Percentiles rank a stretch among this genome's conserved stretches.
Conservation (phyloP, 2,113 vertebrate species). For the Phodopus roborovskii region DNA sequence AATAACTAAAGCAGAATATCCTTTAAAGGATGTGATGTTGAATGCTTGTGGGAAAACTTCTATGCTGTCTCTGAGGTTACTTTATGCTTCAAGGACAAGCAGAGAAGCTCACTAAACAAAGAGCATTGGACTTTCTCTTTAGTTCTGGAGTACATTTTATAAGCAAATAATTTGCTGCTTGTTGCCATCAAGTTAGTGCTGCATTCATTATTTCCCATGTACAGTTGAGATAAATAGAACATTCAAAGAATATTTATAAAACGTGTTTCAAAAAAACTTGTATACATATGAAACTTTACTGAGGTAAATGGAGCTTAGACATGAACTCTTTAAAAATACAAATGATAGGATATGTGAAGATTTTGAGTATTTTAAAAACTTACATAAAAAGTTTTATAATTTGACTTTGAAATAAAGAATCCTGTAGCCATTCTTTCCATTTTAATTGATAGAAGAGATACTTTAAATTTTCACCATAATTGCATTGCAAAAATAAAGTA, state of each 20-base stretch:
- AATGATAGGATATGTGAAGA: not conserved
- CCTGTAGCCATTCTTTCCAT: slow-evolving; percentile 15
- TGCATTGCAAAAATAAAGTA: not conserved
- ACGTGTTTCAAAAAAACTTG: slow-evolving; percentile 51
- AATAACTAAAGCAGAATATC: not conserved
- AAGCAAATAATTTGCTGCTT: slow-evolving; percentile 32
- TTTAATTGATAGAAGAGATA: not conserved
- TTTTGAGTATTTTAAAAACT: slow-evolving; percentile 11
- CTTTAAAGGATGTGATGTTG: not conserved
- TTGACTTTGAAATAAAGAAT: not conserved
- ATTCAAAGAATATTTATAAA: slow-evolving; percentile 24
- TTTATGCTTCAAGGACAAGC: not conserved
- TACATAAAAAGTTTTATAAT: slow-evolving; percentile 4
- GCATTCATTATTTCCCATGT: slow-evolving; percentile 12
- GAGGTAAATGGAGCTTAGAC: not conserved
- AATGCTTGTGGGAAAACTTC: not conserved
- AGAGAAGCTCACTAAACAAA: not conserved
- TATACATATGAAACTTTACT: slow-evolving; percentile 18
- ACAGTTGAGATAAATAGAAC: slow-evolving; percentile 8
- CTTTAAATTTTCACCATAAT: not conserved
- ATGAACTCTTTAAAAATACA: slow-evolving; percentile 12
- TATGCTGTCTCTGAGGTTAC: not conserved
- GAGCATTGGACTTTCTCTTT: not conserved
- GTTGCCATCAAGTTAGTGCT: slow-evolving; percentile 40
- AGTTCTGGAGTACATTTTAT: slow-evolving; percentile 13